These are phyloP conservation scores for Dorcus parallelipipedus DNA, from an alignment of 2,888 invertebrate species.

Conservation along the genomic window DNA sequence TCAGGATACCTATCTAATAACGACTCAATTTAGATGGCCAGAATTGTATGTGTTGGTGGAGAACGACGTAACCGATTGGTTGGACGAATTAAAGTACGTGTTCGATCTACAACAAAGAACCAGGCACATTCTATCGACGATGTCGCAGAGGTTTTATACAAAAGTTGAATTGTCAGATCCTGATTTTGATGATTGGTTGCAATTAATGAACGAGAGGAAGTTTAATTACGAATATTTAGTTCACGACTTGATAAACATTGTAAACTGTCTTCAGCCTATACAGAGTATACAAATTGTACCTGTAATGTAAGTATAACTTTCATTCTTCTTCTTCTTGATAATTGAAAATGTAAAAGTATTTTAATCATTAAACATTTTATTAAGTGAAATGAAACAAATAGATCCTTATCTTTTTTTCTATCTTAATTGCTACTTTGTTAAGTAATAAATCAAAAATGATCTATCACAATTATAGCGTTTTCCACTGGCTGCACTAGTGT, in stretches of 20 bases:
- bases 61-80: constrained; percentile 35
- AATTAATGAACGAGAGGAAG: constrained; percentile 44
- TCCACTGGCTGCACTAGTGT: too few species aligned
- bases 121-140: constrained; percentile 42
- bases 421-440: too few species aligned
- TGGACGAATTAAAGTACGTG: constrained; percentile 43
- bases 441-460: too few species aligned
- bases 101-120: constrained; percentile 39
- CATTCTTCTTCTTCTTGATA: too few species aligned
- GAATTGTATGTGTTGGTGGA: constrained; percentile 8
- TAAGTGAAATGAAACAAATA: too few species aligned
- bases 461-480: too few species aligned
- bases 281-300: constrained; percentile 41
- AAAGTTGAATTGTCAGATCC: constrained; percentile 49
- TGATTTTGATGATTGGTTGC: constrained; percentile 49
- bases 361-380: too few species aligned
- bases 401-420: too few species aligned
- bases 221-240: constrained; percentile 50
- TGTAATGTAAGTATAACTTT: constrained; percentile 34
- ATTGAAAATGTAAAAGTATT: too few species aligned
- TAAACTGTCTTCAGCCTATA: constrained; percentile 35
- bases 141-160: constrained; percentile 50
- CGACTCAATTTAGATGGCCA: constrained; percentile 8
- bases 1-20: background rate
- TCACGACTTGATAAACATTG: constrained; percentile 45